Evolutionary conservation across 2,888 invertebrate species (phyloP).

Genomic region (Osedax frankpressi): DNA sequence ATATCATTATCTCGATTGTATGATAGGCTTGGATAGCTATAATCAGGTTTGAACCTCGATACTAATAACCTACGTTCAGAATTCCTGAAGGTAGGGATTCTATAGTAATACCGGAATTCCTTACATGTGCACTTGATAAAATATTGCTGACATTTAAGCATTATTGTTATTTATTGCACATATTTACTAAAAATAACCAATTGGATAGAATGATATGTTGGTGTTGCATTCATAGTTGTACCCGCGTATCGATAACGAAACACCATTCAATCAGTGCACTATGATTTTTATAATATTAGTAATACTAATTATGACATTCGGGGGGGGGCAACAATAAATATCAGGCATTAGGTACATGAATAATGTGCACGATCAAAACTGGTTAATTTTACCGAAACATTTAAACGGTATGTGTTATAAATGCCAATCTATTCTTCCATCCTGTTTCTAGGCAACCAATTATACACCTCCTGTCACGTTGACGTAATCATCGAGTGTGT

Average conservation of each 20-base stretch:
- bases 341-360: not conserved
- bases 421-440: slow-evolving; percentile 2
- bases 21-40: no score
- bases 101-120: not conserved
- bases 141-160: not conserved
- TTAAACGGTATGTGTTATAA: not conserved
- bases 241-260: not conserved
- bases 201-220: not conserved
- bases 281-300: not conserved
- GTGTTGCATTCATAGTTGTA: not conserved
- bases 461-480: slow-evolving; percentile 9
- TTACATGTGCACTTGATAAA: not conserved
- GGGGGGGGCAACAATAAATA: not conserved
- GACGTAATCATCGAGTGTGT: slow-evolving; percentile 7
- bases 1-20: not conserved
- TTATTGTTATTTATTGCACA: not conserved
- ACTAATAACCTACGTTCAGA: not conserved
- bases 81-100: not conserved
- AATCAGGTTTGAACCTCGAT: not conserved
- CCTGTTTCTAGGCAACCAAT: slow-evolving; percentile 8
- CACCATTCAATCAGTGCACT: not conserved
- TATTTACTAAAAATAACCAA: not conserved
- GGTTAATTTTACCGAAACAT: slow-evolving; percentile 1
- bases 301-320: not conserved
- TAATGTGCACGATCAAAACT: not conserved